Base-by-base conservation (phyloP, 1,140 invertebrate species). In the Musca vetustissima region DNA sequence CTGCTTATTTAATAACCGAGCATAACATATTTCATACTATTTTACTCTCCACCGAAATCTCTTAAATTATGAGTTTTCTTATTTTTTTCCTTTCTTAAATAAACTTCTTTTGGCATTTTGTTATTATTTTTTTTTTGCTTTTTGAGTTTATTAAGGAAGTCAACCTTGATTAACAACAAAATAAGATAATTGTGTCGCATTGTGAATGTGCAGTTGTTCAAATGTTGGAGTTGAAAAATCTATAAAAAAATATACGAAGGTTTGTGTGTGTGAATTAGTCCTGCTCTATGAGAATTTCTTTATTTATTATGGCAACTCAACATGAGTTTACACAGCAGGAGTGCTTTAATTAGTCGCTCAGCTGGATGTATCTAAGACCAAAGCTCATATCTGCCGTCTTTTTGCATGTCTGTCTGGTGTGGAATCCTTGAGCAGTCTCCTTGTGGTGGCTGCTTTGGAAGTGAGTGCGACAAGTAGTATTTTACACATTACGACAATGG, bases 241-340 rank as follows among this genome's bases (percentile, higher is more conserved):
- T 43, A 43, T 28, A 49, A 14, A 6, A 49, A 49, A 49, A 6
- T 49, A 49, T 11, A 7, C 1, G 49, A 21, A 7, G 19, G 49
- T 21, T 9, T 52, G 49, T 21, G 7, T 52, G 49, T 57, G 53
- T 57, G 22, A 28, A 32, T 32, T 32, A 3, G 25, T 36, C 28
- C 21, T 52, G 17, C 9, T 32, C 9, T 52, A 1, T 21, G 17
- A 52, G 7, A 6, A 52, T 22, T 43, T 61, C 28, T 61, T 61
- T 61, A 61, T 61, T 61, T 61, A 61, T 61, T 36, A 61, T 52
- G 9, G 49, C 19, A 36, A 32, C 57, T 61, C 57, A 43, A 61
- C 57, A 61, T 61, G 57, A 36, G 57, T 61, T 61, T 17, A n/a
- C 57, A 21, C 57, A 36, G 57, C 57, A 61, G 28, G 57, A 61